phyloP scores from a whole-genome alignment of 2,797 vertebrate species.

The Oreortyx pictus region DNA sequence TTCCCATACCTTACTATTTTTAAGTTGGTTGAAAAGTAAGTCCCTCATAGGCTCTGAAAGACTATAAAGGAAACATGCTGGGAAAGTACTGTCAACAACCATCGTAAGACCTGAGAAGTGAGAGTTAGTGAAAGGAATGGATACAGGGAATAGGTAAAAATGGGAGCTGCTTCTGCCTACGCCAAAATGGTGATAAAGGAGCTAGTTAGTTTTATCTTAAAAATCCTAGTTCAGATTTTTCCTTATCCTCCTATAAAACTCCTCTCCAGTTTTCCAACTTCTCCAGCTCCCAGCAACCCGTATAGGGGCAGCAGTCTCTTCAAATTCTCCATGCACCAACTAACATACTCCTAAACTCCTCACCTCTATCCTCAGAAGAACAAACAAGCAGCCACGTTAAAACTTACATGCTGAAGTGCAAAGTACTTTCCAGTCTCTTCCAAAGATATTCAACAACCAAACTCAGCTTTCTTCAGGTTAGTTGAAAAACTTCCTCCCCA shows the following conservation, averaged over 20 bases:
- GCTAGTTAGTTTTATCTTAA: background rate
- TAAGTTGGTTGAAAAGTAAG: background rate
- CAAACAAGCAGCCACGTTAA: background rate
- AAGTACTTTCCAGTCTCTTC: background rate
- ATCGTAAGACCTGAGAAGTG: background rate
- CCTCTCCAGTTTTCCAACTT: background rate
- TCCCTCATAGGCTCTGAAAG: background rate
- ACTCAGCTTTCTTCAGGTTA: background rate
- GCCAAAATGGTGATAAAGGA: background rate
- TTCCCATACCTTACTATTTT: background rate
- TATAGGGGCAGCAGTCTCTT: background rate
- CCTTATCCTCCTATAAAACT: background rate
- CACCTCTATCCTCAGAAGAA: background rate
- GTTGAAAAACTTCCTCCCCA: background rate
- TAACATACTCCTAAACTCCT: background rate
- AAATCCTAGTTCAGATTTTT: background rate
- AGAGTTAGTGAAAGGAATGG: background rate
- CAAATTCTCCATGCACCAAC: background rate
- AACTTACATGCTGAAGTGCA: background rate
- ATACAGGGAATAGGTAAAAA: background rate
- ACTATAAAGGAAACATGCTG: background rate
- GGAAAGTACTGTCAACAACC: background rate
- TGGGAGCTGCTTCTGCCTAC: accelerated
- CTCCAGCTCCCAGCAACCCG: background rate
- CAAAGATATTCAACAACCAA: background rate